Percentiles rank a stretch among this genome's conserved stretches.
These are phyloP conservation scores for Podocnemis expansa DNA, from an alignment of 2,113 vertebrate species.

Conservation along the genomic window DNA sequence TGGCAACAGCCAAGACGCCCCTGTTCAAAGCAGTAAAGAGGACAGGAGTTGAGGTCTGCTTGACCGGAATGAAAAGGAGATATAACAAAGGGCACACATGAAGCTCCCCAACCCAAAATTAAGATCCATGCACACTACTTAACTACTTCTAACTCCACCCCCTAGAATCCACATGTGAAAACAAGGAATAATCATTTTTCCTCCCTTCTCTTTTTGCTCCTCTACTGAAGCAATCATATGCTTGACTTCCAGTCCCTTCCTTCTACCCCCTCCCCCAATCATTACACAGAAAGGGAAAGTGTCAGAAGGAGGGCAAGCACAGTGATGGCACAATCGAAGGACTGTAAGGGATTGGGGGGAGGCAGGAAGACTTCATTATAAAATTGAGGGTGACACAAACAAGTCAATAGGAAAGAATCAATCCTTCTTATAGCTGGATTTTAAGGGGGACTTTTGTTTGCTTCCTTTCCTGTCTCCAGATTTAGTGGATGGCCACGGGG, in stretches of 20 bases:
- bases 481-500: not conserved
- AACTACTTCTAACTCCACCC: not conserved
- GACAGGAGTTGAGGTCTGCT: too few relatives aligned
- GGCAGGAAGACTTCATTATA: not conserved
- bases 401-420: constrained; percentile 16
- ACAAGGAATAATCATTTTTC: not conserved
- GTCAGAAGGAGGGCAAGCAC: not conserved
- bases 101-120: too few relatives aligned
- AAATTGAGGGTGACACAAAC: not conserved
- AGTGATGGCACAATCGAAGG: not conserved
- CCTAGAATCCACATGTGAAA: not conserved
- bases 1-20: not conserved
- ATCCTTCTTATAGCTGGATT: not conserved
- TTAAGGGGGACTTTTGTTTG: not conserved
- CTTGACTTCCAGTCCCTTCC: not conserved
- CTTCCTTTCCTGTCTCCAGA: not conserved
- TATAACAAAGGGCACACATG: not conserved
- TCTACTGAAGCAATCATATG: not conserved
- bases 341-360: not conserved
- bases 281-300: not conserved
- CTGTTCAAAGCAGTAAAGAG: not conserved
- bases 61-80: not conserved
- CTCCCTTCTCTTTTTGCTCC: not conserved
- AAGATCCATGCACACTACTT: not conserved
- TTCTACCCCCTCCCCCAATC: not conserved